phyloP scores from a whole-genome alignment of 2,888 invertebrate genomes.

The Autographa gamma region DNA sequence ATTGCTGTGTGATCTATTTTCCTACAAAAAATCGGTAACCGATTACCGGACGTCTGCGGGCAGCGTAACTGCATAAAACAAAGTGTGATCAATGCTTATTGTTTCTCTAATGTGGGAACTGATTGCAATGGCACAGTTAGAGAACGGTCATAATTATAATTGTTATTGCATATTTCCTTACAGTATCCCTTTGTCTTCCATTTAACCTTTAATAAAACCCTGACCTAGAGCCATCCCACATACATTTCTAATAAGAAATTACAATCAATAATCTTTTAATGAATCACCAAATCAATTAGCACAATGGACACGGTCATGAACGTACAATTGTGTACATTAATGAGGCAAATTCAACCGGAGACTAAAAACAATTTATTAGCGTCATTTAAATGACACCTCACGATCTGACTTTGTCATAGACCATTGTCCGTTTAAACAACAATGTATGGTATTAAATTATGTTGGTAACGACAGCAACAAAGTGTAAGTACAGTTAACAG shows the following conservation, averaged over 20 bases:
- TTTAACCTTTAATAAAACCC: not conserved
- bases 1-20: too few species aligned
- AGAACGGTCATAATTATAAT: not conserved
- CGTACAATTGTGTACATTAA: slow-evolving; percentile 17
- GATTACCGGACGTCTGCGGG: too few species aligned
- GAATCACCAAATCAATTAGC: not conserved
- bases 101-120: too few species aligned
- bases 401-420: slow-evolving; percentile 41
- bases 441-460: slow-evolving; percentile 49
- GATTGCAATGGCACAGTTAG: not conserved
- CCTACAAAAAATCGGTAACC: too few species aligned
- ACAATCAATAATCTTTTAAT: not conserved
- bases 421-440: slow-evolving; percentile 48
- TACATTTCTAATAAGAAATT: slow-evolving; percentile 1
- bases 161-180: not conserved
- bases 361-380: slow-evolving; percentile 39
- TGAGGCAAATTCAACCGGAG: slow-evolving; percentile 10
- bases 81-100: too few species aligned
- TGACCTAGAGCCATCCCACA: not conserved
- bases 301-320: slow-evolving; percentile 16
- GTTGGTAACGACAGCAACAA: slow-evolving; percentile 40
- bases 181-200: not conserved
- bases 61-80: too few species aligned
- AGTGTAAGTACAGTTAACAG: slow-evolving; percentile 41
- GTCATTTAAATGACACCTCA: slow-evolving; percentile 51